phyloP scores from a whole-genome alignment of 2,113 vertebrate species.

The Siniperca chuatsi region DNA sequence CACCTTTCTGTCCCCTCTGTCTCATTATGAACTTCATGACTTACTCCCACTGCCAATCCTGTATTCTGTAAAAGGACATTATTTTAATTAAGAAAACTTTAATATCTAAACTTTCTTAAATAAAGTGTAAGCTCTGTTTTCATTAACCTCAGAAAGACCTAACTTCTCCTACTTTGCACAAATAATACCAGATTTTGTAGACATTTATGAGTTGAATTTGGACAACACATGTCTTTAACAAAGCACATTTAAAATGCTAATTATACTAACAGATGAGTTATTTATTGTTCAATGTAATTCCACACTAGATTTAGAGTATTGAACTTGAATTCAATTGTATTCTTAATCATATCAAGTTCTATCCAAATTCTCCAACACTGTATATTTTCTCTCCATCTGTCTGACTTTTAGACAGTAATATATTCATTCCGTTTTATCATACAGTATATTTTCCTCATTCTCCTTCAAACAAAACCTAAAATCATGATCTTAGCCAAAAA shows the following conservation, averaged over 20 bases:
- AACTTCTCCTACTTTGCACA: not conserved
- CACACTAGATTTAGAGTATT: not conserved
- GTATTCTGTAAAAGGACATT: not conserved
- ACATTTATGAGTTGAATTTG: not conserved
- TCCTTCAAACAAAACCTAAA: not conserved
- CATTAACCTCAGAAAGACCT: not conserved
- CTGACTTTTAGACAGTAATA: not conserved
- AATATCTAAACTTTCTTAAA: conserved; percentile 11
- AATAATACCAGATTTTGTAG: not conserved
- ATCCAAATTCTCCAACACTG: not conserved
- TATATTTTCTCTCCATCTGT: not conserved
- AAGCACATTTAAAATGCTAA: not conserved
- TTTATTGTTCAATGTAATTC: not conserved
- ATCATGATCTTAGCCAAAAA: too few relatives aligned
- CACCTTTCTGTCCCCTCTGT: not conserved
- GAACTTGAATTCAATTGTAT: not conserved
- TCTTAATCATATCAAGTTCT: not conserved
- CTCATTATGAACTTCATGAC: conserved; percentile 30
- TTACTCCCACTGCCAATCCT: not conserved
- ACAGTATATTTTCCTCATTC: not conserved
- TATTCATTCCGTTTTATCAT: not conserved
- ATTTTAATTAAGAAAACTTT: conserved; percentile 33
- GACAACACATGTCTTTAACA: not conserved
- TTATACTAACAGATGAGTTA: not conserved
- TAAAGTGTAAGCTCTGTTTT: not conserved